Conservation (phyloP, 2,113 vertebrate species). For the Geothlypis trichas region DNA sequence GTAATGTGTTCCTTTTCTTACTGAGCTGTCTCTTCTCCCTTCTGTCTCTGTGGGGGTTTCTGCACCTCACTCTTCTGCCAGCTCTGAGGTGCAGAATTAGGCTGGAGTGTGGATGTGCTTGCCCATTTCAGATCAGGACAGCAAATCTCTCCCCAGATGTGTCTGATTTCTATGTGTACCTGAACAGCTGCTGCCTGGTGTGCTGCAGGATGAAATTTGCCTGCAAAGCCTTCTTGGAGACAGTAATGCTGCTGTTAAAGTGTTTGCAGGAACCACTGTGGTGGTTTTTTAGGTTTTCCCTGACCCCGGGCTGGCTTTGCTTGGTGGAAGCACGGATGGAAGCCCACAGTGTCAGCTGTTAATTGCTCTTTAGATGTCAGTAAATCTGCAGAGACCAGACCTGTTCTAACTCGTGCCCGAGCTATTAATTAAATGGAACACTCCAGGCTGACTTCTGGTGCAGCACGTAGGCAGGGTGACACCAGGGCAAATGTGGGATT, state of each 20-base stretch:
- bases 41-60: background rate
- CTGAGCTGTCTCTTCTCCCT: background rate
- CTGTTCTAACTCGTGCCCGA: background rate
- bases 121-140: background rate
- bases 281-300: background rate
- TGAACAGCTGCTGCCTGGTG: background rate
- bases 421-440: background rate
- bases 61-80: background rate
- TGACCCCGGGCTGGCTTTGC: background rate
- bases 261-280: background rate
- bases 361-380: background rate
- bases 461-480: background rate
- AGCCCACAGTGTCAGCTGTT: background rate
- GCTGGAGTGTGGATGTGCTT: background rate
- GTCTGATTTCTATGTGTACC: background rate
- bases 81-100: background rate
- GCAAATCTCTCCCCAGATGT: background rate
- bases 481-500: rapidly evolving
- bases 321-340: background rate
- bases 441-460: background rate
- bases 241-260: background rate
- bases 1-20: background rate
- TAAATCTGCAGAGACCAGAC: background rate
- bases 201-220: background rate
- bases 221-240: background rate